phyloP scores from a whole-genome alignment of 2,113 vertebrate species.

The Pygoscelis antarcticus region DNA sequence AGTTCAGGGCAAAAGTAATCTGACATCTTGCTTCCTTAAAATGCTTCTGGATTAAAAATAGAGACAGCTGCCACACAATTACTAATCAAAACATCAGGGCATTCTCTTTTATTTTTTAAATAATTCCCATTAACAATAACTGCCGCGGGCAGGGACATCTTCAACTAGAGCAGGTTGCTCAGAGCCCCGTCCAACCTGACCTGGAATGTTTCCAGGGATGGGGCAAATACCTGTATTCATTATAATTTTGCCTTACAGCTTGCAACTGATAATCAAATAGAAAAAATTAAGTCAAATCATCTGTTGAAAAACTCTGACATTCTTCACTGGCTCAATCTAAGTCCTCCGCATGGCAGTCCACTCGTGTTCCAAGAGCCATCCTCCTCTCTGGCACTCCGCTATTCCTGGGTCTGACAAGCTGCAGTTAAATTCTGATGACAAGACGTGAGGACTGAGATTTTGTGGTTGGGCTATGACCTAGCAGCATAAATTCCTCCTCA shows the following conservation, averaged over 20 bases:
- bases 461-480: neutral
- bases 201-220: too few relatives aligned
- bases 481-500: neutral
- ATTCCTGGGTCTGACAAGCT: neutral
- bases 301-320: neutral
- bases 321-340: neutral
- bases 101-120: neutral
- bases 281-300: neutral
- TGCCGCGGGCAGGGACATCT: too few relatives aligned
- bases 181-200: too few relatives aligned
- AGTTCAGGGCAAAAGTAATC: neutral
- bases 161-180: too few relatives aligned
- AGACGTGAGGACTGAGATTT: neutral
- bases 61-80: neutral
- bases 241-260: neutral
- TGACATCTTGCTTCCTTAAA: neutral
- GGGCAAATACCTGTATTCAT: neutral
- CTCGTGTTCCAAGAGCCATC: neutral
- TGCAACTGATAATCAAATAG: neutral
- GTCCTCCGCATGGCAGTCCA: rapidly evolving
- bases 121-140: neutral
- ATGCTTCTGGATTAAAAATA: neutral
- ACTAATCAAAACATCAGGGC: neutral
- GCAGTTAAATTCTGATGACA: neutral
- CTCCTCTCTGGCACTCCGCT: neutral